phyloP scores from a whole-genome alignment of 2,113 vertebrate genomes.

The Chloebia gouldiae region DNA sequence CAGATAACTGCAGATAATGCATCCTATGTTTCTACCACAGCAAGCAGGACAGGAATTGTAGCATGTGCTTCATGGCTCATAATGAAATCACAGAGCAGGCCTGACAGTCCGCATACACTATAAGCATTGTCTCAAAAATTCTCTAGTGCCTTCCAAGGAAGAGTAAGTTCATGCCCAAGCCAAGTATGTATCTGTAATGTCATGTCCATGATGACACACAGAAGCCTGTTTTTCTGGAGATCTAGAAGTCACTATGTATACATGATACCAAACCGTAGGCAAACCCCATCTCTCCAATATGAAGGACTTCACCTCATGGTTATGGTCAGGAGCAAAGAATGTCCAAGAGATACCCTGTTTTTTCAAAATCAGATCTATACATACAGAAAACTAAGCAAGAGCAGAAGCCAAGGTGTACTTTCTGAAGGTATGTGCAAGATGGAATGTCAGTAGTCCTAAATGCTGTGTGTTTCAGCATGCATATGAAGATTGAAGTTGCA shows the following conservation, averaged over 20 bases:
- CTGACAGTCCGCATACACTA: fast-evolving
- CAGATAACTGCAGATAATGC: background rate
- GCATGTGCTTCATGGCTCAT: background rate
- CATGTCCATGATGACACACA: background rate
- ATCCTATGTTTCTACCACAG: background rate
- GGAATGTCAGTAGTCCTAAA: background rate
- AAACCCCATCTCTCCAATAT: background rate
- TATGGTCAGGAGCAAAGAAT: background rate
- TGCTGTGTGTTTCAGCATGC: background rate
- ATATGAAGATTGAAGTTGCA: background rate
- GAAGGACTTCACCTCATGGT: background rate
- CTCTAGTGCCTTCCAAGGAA: background rate
- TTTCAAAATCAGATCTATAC: background rate
- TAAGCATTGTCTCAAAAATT: background rate
- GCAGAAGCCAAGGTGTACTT: background rate
- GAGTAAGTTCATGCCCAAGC: background rate
- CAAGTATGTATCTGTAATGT: background rate
- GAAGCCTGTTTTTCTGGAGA: background rate
- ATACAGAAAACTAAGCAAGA: background rate
- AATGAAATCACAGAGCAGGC: background rate
- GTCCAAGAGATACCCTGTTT: background rate
- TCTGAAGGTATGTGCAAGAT: background rate
- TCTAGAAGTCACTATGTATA: background rate
- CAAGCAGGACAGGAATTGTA: background rate
- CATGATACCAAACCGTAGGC: background rate